phyloP scores from a whole-genome alignment of 2,888 invertebrate genomes.

The Lordiphosa fenestrarum region DNA sequence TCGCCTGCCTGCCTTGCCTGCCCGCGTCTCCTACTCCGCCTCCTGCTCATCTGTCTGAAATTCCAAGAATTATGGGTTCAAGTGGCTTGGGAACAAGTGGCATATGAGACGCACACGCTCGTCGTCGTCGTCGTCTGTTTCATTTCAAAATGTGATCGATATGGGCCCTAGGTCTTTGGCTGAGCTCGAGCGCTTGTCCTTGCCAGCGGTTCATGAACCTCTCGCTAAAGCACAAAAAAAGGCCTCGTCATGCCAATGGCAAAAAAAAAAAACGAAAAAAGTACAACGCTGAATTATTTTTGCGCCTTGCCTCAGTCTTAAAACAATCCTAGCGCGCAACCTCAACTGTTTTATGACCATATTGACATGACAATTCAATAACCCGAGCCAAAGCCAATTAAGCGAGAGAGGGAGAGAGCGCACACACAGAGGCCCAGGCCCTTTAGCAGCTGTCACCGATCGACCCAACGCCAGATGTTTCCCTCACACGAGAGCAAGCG shows the following conservation, averaged over 20 bases:
- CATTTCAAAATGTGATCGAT: constrained; percentile 57
- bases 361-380: constrained; percentile 65
- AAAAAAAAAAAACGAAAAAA: constrained; percentile 27
- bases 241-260: constrained; percentile 17
- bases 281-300: constrained; percentile 26
- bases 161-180: constrained; percentile 17
- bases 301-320: constrained; percentile 12
- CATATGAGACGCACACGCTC: constrained; percentile 38
- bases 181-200: constrained; percentile 50
- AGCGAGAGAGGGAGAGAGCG: constrained; percentile 11
- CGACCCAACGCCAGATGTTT: constrained; percentile 54
- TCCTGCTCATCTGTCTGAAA: constrained; percentile 5
- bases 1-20: background rate
- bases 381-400: constrained; percentile 45
- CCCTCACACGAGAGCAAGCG: constrained; percentile 15
- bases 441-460: constrained; percentile 56
- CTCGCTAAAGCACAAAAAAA: constrained; percentile 27
- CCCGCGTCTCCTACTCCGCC: background rate
- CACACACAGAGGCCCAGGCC: background rate
- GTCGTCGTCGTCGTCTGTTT: constrained; percentile 11
- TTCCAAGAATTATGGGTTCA: constrained; percentile 67
- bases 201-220: constrained; percentile 70
- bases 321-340: constrained; percentile 10
- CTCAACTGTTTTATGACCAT: constrained; percentile 53
- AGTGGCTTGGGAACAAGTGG: constrained; percentile 63